Evolutionary conservation across 2,113 vertebrate species (phyloP), one percentile per base, ranked within the genome.

Genomic region (Micronisus gabar): DNA sequence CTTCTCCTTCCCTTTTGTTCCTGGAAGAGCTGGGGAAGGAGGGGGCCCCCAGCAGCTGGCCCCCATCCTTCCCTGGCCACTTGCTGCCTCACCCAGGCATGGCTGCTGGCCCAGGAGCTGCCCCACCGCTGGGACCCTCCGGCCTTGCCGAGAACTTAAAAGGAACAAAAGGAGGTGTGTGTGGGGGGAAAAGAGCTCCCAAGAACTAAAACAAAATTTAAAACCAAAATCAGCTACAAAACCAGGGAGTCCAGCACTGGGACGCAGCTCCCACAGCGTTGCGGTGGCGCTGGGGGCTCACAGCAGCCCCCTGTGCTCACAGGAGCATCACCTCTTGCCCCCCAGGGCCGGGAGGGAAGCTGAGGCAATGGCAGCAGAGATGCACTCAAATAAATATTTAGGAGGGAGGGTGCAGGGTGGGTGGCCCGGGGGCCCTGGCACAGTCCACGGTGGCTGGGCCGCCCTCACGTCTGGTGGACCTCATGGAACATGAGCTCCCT

Each of bases 401-500:
- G 70, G 74, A 29, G 89, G 71, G 78, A 17, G 11, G 84, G 67
- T 10, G 70, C 72, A 34, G 89, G 71, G 80, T 15, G 11, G 84
- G 67, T 8, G 10, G 63, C 52, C 67, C 50, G 18, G 6, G 6
- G 43, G 56, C 85, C 83, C 73, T 19, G 65, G 92, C 89, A 74
- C 65, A 81, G 95, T 91, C 94, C 12, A 4, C 5, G 62, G 52
- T 4, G 72, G 58, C 84, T 2, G 10, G 15, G 79, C 71, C 5
- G 0, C 45, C 95, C 98, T 99, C 99, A 99, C 96, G 99, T 99
- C 80, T 99, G 99, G 91, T 99, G 99, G 7, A 99, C 98, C 96
- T 99, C 99, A 55, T 99, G 99, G 95, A 99, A 99, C 99, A 99
- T 99, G 74, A 99, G 98, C 97, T 99, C 99, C 68, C 98, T 98